Evolutionary conservation across 2,797 vertebrate genomes (phyloP).

Genomic region (Somateria mollissima): DNA sequence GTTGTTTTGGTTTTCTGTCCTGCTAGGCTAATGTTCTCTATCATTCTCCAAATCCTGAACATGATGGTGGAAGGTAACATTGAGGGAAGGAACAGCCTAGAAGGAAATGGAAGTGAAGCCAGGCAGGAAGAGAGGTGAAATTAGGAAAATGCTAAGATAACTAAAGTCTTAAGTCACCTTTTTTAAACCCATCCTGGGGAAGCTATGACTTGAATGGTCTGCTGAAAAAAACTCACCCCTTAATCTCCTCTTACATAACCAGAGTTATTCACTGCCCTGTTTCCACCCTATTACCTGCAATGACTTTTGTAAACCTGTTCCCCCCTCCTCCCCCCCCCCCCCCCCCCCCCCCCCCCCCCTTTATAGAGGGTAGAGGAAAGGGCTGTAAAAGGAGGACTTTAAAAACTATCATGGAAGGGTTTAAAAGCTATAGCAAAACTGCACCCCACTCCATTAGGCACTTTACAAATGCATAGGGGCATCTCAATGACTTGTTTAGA

Average conservation of each 20-base stretch:
- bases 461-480: not conserved
- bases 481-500: not conserved
- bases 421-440: not conserved
- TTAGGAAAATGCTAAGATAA: not conserved
- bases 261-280: not conserved
- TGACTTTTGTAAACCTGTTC: not conserved
- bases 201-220: not conserved
- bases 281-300: not conserved
- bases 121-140: not conserved
- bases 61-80: not conserved
- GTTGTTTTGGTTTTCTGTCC: not conserved
- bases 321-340: not conserved
- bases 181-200: not conserved
- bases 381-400: not conserved
- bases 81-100: not conserved
- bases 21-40: accelerated
- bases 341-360: not conserved
- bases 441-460: accelerated
- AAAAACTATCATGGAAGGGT: not conserved
- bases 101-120: not conserved
- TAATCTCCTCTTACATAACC: not conserved
- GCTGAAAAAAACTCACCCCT: not conserved
- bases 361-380: not conserved
- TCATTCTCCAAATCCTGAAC: not conserved
- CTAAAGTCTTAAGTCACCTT: not conserved